Evolutionary conservation across 2,797 vertebrate species (phyloP).

Genomic region (Eulemur rubriventer): DNA sequence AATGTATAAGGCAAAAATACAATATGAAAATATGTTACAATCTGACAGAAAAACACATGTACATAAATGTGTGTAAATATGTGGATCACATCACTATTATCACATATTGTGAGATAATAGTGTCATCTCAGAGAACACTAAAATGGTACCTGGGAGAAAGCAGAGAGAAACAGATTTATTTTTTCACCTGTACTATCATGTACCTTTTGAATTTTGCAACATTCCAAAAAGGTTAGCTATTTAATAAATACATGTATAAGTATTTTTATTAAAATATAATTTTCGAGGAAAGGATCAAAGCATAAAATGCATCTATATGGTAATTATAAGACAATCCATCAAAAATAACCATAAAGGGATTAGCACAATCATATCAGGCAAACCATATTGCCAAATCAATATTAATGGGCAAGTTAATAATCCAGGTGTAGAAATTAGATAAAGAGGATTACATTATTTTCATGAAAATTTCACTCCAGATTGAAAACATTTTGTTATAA

Average conservation of each 20-base stretch:
- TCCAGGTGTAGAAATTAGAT: constrained; percentile 28
- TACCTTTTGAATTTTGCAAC: neutral
- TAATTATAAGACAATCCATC: neutral
- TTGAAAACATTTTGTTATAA: neutral
- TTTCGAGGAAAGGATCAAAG: neutral
- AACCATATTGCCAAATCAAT: neutral
- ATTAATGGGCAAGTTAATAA: neutral
- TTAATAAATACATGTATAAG: neutral
- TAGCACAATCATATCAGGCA: neutral
- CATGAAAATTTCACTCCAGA: neutral
- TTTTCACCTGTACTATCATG: neutral
- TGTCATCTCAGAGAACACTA: neutral
- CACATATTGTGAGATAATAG: neutral
- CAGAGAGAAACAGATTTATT: neutral
- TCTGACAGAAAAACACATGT: neutral
- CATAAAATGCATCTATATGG: neutral
- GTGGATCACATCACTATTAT: neutral
- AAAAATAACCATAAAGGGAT: neutral
- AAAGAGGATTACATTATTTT: constrained; percentile 4
- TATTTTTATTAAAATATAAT: neutral
- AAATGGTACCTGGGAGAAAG: neutral
- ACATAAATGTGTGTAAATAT: neutral
- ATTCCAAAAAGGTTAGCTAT: neutral
- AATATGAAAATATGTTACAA: neutral
- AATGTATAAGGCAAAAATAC: neutral